phyloP scores from a whole-genome alignment of 2,888 invertebrate genomes.

The Oxycera nigricornis region DNA sequence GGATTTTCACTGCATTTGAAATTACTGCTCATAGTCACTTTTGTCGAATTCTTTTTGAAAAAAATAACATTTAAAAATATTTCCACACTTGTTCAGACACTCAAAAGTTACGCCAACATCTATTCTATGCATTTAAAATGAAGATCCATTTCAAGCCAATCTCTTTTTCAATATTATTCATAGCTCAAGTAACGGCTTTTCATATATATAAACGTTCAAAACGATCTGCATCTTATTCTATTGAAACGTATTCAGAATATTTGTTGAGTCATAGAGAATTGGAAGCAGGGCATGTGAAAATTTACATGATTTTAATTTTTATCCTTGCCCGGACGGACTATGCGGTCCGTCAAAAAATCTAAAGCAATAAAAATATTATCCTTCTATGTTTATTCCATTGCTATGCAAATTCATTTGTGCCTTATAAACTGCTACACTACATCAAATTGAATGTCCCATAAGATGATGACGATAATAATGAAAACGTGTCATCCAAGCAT shows the following conservation, averaged over 20 bases:
- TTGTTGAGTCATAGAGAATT: background rate
- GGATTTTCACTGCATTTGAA: too few relatives aligned
- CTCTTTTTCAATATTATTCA: background rate
- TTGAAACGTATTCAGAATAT: background rate
- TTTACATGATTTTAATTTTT: background rate
- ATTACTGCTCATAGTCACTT: too few relatives aligned
- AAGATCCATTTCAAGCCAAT: too few relatives aligned
- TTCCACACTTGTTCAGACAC: too few relatives aligned
- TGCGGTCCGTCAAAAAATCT: too few relatives aligned
- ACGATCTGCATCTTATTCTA: background rate
- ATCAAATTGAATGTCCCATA: constrained; percentile 20
- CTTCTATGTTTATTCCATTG: constrained; percentile 23
- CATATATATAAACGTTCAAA: background rate
- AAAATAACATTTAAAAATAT: too few relatives aligned
- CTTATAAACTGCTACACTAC: background rate
- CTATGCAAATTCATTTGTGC: constrained; percentile 8
- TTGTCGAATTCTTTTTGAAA: too few relatives aligned
- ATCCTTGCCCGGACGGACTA: background rate
- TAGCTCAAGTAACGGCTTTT: background rate
- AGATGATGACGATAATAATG: constrained; percentile 21
- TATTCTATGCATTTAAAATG: too few relatives aligned
- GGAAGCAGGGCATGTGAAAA: background rate
- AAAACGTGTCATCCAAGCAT: background rate
- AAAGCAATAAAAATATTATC: constrained; percentile 29
- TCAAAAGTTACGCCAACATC: too few relatives aligned